Percentiles rank a stretch among this genome's conserved stretches.
Conservation (phyloP, 53 echinoderm and acorn worm genomes). For the Echinarachnius parma region DNA sequence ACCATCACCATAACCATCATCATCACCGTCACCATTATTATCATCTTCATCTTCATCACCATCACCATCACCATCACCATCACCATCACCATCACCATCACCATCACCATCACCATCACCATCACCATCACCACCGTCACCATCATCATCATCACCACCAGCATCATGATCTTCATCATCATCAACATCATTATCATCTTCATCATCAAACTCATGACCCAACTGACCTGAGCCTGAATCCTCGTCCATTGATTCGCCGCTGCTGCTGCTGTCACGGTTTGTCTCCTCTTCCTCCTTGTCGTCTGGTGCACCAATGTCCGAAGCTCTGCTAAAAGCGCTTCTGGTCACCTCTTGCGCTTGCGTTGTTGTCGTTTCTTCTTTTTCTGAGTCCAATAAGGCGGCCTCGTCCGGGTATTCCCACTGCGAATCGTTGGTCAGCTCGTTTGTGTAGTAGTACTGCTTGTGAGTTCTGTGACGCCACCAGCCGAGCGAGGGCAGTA, state of each 20-base stretch:
- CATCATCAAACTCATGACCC: too few relatives aligned
- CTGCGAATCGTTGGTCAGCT: slow-evolving; percentile 73
- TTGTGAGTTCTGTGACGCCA: slow-evolving; percentile 67
- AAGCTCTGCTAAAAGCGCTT: slow-evolving; percentile 36
- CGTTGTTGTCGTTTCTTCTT: slow-evolving; percentile 7
- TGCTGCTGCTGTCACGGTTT: not conserved
- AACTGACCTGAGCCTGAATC: not conserved
- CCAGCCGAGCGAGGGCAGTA: slow-evolving; percentile 1
- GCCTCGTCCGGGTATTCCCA: slow-evolving; percentile 88
- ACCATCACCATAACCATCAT: not conserved
- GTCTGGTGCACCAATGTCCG: slow-evolving; percentile 32
- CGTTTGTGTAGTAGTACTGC: slow-evolving; percentile 90
- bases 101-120: too few relatives aligned
- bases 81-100: too few relatives aligned
- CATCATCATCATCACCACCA: too few relatives aligned
- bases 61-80: too few relatives aligned
- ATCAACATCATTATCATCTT: too few relatives aligned
- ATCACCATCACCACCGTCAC: too few relatives aligned
- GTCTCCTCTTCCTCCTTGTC: slow-evolving; percentile 36
- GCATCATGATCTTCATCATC: too few relatives aligned
- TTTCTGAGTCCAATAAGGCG: slow-evolving; percentile 23
- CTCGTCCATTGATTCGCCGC: slow-evolving; percentile 28
- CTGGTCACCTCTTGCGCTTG: slow-evolving; percentile 37
- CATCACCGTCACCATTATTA: too few relatives aligned
- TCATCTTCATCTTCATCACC: too few relatives aligned